Base-by-base conservation (phyloP, 2,888 invertebrate genomes). In the Andrena dorsata region DNA sequence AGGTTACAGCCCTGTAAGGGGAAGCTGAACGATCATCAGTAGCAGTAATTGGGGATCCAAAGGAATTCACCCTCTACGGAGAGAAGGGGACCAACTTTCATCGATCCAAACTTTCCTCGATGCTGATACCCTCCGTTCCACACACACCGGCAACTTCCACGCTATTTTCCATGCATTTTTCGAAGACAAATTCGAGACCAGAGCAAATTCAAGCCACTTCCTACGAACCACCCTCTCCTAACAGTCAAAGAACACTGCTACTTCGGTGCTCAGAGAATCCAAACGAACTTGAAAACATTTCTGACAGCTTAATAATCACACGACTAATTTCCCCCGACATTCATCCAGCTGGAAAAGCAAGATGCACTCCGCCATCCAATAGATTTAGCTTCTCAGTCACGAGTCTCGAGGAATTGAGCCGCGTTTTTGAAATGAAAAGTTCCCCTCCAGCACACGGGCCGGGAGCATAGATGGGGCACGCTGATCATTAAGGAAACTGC, bases 11-110 rank as follows among this genome's bases (percentile, higher is more conserved):
- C 58, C 51, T 61, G 68, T 80, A 80, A 84, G 80, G 51, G 61
- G 32, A 61, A 20, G 35, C 68, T 13, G 53, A 30, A 66, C 74
- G 80, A 71, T 77, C 76, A 70, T 30, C 58, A 51, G 51, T 61
- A 32, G 69, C 47, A 64, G 81, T 86, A 86, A 86, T 85, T 85
- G 85, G 83, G 69, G 49, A 58, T 56, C 69, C 58, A 83, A 79
- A 78, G 86, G 84, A 83, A 85, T 86, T 79, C 56, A 74, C 61
- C 78, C 56, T 64, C 72, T 68, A 60, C 68, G 56, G n/a, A 53
- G n/a, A 3, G 56, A 56, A 56, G 23, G 32, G 56, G 75, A 78
- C 65, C 72, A 68, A 81, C 79, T 68, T 56, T 73, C 83, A 75
- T 84, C 76, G 80, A 80, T 70, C 78, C 49, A 84, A 86, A 86